Evolutionary conservation across 2,797 vertebrate genomes (phyloP), one percentile per base, ranked within the genome.

Genomic region (Ara ararauna): DNA sequence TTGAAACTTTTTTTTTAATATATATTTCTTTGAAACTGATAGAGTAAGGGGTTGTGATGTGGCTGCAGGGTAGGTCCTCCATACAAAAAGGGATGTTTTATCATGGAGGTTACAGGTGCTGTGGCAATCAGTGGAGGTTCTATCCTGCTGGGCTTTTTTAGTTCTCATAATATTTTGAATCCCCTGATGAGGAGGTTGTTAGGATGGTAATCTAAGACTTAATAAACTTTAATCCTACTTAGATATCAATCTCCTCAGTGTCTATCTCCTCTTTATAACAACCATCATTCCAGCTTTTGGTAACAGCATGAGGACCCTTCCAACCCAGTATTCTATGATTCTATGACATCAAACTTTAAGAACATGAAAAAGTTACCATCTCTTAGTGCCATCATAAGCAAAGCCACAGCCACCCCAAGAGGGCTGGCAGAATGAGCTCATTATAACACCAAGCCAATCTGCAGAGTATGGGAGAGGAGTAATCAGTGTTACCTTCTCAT

Each of bases 381-480:
- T 21, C 11, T 9, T 0, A 4, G 21, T 71, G 9, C 53, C 40
- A n/a, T 53, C 0, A 0, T 42, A 38, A 40, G 24, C 0, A 0
- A 51, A 68, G 70, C 50, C 1, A 5, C 6, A 42, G 56, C 32
- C 29, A 3, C 36, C 0, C 0, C 3, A 2, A 64, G 82, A 89
- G 51, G 19, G 36, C 17, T 0, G 0, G 47, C 45, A 93, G 73
- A 85, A 95, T 61, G 83, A 94, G 56, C 2, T 7, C 47, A 85
- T 94, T 90, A 73, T 24, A 64, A 93, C 91, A 40, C 62, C 67
- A 53, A 76, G 64, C 36, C 60, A 64, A 26, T 74, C 42, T 93
- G 71, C 32, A 38, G 56, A 8, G 40, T 51, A 73, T 6, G 40
- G 67, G 47, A 88, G 64, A 87, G 51, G 60, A 0, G 0, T 68